These are phyloP conservation scores for Vespertilio murinus DNA, from an alignment of 2,797 vertebrate genomes.

Conservation along the genomic window DNA sequence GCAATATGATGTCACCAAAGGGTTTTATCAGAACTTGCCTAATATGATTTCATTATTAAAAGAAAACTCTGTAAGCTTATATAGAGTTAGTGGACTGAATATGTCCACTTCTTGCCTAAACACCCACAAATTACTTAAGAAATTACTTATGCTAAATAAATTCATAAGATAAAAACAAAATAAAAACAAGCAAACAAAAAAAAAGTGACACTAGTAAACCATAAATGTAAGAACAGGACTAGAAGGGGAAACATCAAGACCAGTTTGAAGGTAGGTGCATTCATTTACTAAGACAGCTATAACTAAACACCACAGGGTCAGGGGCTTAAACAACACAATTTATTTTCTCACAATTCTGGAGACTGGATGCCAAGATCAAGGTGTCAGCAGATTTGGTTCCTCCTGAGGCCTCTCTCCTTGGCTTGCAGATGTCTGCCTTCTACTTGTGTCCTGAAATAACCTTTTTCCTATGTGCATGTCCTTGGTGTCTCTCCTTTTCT, in stretches of 20 bases:
- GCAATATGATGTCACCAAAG: not conserved
- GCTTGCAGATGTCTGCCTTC: not conserved
- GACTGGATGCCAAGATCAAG: not conserved
- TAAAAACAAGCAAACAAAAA: slow-evolving; percentile 1
- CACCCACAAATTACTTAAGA: not conserved
- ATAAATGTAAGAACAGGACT: not conserved
- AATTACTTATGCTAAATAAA: not conserved
- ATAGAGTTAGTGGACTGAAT: not conserved
- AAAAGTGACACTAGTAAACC: not conserved
- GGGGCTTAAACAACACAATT: not conserved
- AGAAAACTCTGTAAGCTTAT: not conserved
- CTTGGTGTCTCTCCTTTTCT: not conserved
- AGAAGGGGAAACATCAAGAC: not conserved
- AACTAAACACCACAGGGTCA: not conserved
- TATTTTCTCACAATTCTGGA: not conserved
- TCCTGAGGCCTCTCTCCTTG: not conserved
- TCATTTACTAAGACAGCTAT: not conserved
- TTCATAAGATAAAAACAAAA: not conserved
- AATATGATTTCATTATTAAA: not conserved
- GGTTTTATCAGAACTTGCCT: not conserved
- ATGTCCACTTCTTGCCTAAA: not conserved
- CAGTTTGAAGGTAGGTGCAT: not conserved
- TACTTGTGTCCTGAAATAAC: not conserved
- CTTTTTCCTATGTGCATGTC: not conserved
- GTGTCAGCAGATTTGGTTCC: not conserved